Evolutionary conservation across 2,113 vertebrate genomes (phyloP).

Genomic region (Rhinichthys klamathensis): DNA sequence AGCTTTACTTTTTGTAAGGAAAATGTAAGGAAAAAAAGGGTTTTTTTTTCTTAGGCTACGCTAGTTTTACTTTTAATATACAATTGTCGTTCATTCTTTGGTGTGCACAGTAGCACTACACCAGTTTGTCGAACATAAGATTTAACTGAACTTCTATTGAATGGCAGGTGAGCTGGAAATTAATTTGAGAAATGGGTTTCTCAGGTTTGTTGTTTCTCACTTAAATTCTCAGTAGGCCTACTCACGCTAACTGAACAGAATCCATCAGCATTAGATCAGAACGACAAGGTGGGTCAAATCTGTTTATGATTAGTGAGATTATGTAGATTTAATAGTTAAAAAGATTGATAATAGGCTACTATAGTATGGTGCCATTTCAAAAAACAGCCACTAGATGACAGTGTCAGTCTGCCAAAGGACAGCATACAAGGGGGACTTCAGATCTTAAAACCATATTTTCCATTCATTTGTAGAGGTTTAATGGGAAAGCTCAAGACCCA

Average conservation of each 20-base stretch:
- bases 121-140: no score
- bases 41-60: no score
- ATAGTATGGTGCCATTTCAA: not conserved
- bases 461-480: slow-evolving; percentile 29
- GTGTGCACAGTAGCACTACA: no score
- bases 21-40: no score
- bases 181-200: no score
- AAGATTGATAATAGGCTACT: not conserved
- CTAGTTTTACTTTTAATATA: no score
- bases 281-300: not conserved
- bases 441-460: not conserved
- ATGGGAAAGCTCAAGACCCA: slow-evolving; percentile 44
- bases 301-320: not conserved
- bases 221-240: not conserved
- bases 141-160: no score
- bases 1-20: no score
- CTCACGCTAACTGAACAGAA: not conserved
- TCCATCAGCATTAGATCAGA: not conserved
- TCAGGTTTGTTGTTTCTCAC: no score
- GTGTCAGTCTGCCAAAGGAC: not conserved
- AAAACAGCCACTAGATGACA: slow-evolving; percentile 65
- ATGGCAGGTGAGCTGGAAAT: no score
- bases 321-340: not conserved
- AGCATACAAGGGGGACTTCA: not conserved
- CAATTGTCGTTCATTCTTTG: no score